Evolutionary conservation across 2,113 vertebrate genomes (phyloP), one percentile per base, ranked within the genome.

Genomic region (Sapayoa aenigma): DNA sequence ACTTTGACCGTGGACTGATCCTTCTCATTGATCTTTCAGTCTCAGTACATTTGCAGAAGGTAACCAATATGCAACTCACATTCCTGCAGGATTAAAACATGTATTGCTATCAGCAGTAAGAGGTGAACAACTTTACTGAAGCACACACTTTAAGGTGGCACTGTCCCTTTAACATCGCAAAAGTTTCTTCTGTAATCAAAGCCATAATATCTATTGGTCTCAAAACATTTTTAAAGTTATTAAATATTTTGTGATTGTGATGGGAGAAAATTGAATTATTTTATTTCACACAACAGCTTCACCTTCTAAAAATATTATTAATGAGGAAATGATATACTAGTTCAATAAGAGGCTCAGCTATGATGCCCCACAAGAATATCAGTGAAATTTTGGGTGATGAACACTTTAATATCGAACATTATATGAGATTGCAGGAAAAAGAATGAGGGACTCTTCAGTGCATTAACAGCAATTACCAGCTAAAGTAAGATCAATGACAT

Each of bases 381-480:
- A 81, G 44, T 87, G 60, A 95, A 90, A 88, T 75, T 93, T 13
- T 77, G n/a, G 77, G 20, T 84, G 87, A 95, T 75, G 77, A 96
- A 96, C 35, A 28, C 35, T 33, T 31, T 44, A 93, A 97, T 86
- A 90, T 3, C 59, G 27, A 96, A 75, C 84, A 71, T 84, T 87
- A 53, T 35, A 74, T 49, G 62, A 93, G 27, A 91, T 58, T 19
- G 30, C 84, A 93, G 28, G 35, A 77, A 92, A 94, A 66, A 87
- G 91, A 89, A 55, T 47, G 28, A 94, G 30, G 65, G 86, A 93
- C 84, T 81, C 81, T 94, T 95, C 78, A 85, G 41, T 78, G 90
- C 74, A 94, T 97, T 97, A 94, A 96, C 97, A 91, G 50, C 66
- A 96, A 97, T 96, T 96, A 93, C 63, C 83, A 80, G 58, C 80